These are phyloP conservation scores for Nymphalis io DNA, from an alignment of 1,140 invertebrate genomes.

Conservation along the genomic window DNA sequence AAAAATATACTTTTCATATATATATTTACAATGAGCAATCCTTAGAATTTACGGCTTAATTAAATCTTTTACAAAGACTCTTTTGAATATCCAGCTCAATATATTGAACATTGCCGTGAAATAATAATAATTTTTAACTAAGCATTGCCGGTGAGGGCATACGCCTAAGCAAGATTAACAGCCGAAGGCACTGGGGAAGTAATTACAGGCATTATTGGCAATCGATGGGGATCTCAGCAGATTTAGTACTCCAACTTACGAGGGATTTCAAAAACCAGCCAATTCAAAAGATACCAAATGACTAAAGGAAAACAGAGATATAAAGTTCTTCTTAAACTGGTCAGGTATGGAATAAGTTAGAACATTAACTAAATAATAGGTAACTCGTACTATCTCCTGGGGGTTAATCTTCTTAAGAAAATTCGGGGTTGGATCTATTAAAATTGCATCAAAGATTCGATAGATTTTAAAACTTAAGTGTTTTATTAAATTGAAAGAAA, in stretches of 20 bases:
- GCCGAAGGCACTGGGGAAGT: conserved; percentile 46
- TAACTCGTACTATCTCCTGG: conserved; percentile 42
- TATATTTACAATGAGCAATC: no score
- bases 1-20: no score
- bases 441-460: conserved; percentile 21
- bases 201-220: conserved; percentile 59
- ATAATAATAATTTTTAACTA: conserved; percentile 53
- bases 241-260: conserved; percentile 51
- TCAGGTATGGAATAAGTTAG: conserved; percentile 39
- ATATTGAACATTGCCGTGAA: conserved; percentile 4
- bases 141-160: conserved; percentile 38
- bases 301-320: conserved; percentile 7
- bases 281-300: conserved; percentile 28
- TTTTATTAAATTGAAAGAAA: no score
- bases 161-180: conserved; percentile 57
- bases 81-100: background rate
- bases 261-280: conserved; percentile 47
- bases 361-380: conserved; percentile 49
- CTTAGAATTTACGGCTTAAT: no score
- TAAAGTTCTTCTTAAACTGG: conserved; percentile 36
- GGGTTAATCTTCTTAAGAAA: conserved; percentile 43
- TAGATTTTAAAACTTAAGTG: conserved; percentile 1
- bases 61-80: no score
- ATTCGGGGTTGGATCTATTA: conserved; percentile 38
- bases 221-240: conserved; percentile 52